Base-by-base conservation (phyloP, 2,113 vertebrate genomes). In the Rhinoptilus africanus region DNA sequence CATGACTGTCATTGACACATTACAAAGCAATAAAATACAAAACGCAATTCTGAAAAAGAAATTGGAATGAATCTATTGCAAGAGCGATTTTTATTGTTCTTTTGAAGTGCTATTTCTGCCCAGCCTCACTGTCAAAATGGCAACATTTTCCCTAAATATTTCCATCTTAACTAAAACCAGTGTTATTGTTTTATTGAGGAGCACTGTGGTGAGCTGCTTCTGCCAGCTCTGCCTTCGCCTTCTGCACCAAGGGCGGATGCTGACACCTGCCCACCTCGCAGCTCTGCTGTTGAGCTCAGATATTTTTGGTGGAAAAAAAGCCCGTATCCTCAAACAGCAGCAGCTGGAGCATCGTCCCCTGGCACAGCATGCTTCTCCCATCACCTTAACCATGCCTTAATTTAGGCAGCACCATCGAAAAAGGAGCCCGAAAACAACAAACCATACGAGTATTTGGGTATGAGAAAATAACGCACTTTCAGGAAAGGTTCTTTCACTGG, bases 1-100 rank as follows among this genome's bases (percentile, higher is more conserved):
- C 93, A 67, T 67, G 94, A 94, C 94, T 92, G 87, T 92, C 93
- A 71, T 80, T 89, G 91, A 97, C 94, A 93, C 67, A 75, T 92
- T 91, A 91, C 95, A 95, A 96, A 96, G 84, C 68, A 97, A 96
- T 97, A 96, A 96, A 97, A 91, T 75, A 87, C 76, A 90, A 95
- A 96, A 95, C 32, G 80, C 89, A 96, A 89, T 95, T 96, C 83
- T 87, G 64, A 96, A 71, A 66, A 84, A 89, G 91, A 92, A 91
- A 97, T 92, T 92, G 93, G 86, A 97, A 84, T 78, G 83, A 95
- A 91, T 84, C 89, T 96, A 67, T 71, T 92, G 93, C 95, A 94
- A 93, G 96, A 95, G 35, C 0, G 37, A 88, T 88, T 97, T 97
- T 97, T 97, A 96, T 95, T 67, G 91, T 30, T 86, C 86, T 89